These are phyloP conservation scores for Regulus satrapa DNA, from an alignment of 2,113 vertebrate genomes.

Conservation along the genomic window DNA sequence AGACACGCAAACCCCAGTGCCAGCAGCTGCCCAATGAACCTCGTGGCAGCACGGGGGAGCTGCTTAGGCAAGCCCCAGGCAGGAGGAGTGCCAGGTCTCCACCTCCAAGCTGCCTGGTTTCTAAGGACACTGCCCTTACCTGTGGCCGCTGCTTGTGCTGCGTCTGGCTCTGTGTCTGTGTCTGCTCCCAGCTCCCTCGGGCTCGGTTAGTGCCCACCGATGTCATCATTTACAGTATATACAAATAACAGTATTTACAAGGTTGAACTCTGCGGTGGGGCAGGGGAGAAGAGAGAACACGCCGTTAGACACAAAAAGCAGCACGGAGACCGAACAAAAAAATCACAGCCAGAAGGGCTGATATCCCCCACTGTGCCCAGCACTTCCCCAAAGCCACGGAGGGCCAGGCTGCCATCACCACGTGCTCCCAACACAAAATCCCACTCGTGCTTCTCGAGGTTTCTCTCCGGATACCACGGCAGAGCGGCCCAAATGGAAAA, in stretches of 20 bases:
- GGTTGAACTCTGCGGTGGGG: slow-evolving; percentile 81
- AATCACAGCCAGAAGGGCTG: rapidly evolving
- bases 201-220: slow-evolving; percentile 94
- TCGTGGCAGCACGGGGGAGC: neutral
- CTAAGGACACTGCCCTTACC: slow-evolving; percentile 64
- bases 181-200: slow-evolving; percentile 96
- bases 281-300: neutral
- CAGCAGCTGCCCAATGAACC: neutral
- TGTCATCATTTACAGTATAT: slow-evolving; percentile 99
- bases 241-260: slow-evolving; percentile 99
- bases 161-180: slow-evolving; percentile 94
- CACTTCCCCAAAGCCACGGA: neutral
- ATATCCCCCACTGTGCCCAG: neutral
- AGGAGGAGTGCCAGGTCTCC: neutral
- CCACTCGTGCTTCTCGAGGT: neutral
- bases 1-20: rapidly evolving
- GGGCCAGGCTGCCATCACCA: neutral
- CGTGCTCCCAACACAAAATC: rapidly evolving
- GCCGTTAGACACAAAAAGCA: slow-evolving; percentile 6
- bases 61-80: neutral
- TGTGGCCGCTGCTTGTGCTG: slow-evolving; percentile 91
- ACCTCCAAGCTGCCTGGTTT: neutral
- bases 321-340: neutral
- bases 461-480: rapidly evolving
- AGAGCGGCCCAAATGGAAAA: neutral